A percentile compares a stretch with the other conserved stretches of the same genome.
phyloP scores from a whole-genome alignment of 2,113 vertebrate species.

The Neogobius melanostomus region DNA sequence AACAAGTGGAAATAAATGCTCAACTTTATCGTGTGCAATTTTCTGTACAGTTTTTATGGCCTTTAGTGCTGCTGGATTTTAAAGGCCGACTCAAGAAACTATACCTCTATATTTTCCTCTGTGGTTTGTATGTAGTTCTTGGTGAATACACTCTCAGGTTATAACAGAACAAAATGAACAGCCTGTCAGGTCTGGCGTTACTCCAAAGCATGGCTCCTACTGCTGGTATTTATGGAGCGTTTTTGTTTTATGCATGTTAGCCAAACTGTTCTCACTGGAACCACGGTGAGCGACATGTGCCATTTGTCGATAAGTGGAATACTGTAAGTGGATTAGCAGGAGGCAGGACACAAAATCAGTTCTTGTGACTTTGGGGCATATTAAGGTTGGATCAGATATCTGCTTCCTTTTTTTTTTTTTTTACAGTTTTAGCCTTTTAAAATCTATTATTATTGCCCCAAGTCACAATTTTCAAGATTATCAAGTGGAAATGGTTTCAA shows the following conservation, averaged over 20 bases:
- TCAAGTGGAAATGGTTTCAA: too few species aligned
- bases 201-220: background rate
- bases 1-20: constrained; percentile 9
- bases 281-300: background rate
- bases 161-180: background rate
- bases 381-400: too few species aligned
- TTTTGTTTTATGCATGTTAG: constrained; percentile 3
- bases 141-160: constrained; percentile 1
- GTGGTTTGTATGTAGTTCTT: constrained; percentile 1
- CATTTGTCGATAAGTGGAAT: background rate
- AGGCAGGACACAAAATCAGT: background rate
- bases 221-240: background rate
- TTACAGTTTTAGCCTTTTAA: too few species aligned
- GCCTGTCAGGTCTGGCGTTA: background rate
- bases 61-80: constrained; percentile 14
- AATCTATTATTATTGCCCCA: too few species aligned
- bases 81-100: constrained; percentile 5
- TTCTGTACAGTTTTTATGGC: constrained; percentile 7
- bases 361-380: background rate
- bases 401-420: too few species aligned
- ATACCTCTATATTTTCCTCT: constrained; percentile 9
- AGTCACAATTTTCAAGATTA: too few species aligned
- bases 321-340: background rate
- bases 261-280: background rate
- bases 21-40: constrained; percentile 10